phyloP scores from a whole-genome alignment of 2,888 invertebrate genomes.

The Liodrosophila aerea region DNA sequence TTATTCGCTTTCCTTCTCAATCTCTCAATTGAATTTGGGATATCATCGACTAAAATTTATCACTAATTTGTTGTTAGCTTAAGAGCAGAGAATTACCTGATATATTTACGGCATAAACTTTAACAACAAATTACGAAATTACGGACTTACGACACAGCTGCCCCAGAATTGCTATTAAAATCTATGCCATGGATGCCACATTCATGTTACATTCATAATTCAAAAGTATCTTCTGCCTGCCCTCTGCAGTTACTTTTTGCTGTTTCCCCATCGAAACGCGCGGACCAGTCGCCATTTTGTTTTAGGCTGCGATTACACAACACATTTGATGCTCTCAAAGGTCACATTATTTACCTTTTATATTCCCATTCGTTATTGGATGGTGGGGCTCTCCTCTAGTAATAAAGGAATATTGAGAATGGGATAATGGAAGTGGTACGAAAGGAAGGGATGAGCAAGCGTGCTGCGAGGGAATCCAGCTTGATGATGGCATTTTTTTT shows the following conservation, averaged over 20 bases:
- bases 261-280: constrained; percentile 43
- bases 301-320: constrained; percentile 68
- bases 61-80: constrained; percentile 53
- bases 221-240: constrained; percentile 28
- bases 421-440: background rate
- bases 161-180: constrained; percentile 44
- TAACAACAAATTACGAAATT: constrained; percentile 48
- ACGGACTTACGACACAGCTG: constrained; percentile 11
- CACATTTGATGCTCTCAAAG: constrained; percentile 77
- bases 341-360: constrained; percentile 78
- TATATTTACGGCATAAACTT: constrained; percentile 50
- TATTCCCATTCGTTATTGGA: constrained; percentile 67
- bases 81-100: constrained; percentile 25
- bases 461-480: constrained; percentile 19
- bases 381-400: constrained; percentile 12
- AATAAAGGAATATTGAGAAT: background rate
- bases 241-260: constrained; percentile 8
- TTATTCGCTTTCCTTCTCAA: background rate
- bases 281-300: constrained; percentile 46
- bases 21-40: constrained; percentile 29
- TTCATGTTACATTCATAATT: constrained; percentile 66
- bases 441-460: background rate
- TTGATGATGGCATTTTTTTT: constrained; percentile 36
- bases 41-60: constrained; percentile 29
- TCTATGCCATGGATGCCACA: constrained; percentile 57